A percentile compares a stretch with the other conserved stretches of the same genome.
phyloP scores from a whole-genome alignment of 2,888 invertebrate species.

The Keiferia lycopersicella region DNA sequence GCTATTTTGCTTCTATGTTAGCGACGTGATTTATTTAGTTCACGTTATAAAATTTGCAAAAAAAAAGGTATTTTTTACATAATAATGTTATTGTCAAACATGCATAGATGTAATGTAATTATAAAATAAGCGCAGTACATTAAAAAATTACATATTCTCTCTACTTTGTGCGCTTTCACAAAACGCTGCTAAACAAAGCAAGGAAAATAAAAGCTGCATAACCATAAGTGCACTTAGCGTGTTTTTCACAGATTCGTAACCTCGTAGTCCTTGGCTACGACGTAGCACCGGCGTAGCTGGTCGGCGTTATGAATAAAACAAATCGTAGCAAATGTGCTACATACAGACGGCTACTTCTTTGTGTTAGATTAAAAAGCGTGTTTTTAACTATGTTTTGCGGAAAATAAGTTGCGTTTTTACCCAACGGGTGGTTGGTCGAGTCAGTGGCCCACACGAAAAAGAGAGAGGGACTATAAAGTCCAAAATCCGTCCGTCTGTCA shows the following conservation, averaged over 20 bases:
- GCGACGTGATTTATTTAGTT: constrained; percentile 2
- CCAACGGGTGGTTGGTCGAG: no score
- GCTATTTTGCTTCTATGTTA: constrained; percentile 17
- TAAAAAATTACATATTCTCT: background rate
- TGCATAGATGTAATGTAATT: no score
- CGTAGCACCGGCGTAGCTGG: constrained; percentile 36
- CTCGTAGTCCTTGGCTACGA: constrained; percentile 35
- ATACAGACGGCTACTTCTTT: background rate
- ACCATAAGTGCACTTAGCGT: constrained; percentile 31
- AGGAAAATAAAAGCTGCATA: constrained; percentile 34
- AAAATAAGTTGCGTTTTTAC: no score
- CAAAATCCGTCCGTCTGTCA: no score
- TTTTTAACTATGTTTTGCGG: no score
- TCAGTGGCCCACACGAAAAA: no score
- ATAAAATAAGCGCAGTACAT: background rate
- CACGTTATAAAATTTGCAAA: no score
- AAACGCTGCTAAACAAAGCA: constrained; percentile 24
- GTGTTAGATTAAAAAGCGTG: no score
- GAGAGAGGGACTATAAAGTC: no score
- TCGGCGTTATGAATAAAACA: constrained; percentile 34
- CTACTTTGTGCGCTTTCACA: background rate
- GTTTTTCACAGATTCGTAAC: constrained; percentile 45
- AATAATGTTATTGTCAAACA: no score
- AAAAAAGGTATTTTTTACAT: no score
- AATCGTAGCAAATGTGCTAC: constrained; percentile 22